Base-by-base conservation (phyloP, 2,797 vertebrate genomes). In the Petrocephalus sullivani region DNA sequence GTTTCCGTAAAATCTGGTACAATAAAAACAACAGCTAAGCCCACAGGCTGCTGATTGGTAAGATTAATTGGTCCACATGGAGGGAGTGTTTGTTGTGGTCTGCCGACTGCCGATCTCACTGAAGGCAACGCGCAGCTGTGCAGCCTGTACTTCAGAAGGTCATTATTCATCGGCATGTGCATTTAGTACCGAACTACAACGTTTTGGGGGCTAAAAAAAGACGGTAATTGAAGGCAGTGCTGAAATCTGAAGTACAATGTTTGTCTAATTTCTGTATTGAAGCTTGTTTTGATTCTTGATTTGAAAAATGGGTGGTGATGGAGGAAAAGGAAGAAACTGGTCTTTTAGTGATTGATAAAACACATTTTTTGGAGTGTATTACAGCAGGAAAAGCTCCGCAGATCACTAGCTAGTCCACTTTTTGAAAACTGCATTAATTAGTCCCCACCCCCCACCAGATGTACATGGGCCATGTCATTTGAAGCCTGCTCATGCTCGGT, bases 11-110 rank as follows among this genome's bases (percentile, higher is more conserved):
- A 95, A 94, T 92, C 92, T 92, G 91, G 90, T 89, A 88, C 91
- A 94, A 93, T 91, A 92, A 94, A 96, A 95, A 95, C 93, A 94
- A 94, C 94, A 95, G 92, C 94, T 85, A 96, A 95, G 94, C 93
- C 93, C 91, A 67, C 92, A 91, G 93, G 93, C 93, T 89, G 92
- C 90, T 93, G 95, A 95, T 95, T 95, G 94, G 94, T 91, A 95
- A 96, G 95, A 96, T 96, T 95, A 96, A 96, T 96, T 96, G 93
- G 94, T 93, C 94, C 94, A 91, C 89, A 92, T 90, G 85, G 90
- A 90, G 89, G 46, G 87, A 91, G 90, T 93, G 93, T 94, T 95
- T 95, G 93, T 95, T 92, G 92, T 87, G 86, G 90, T 89, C 88
- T 92, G 90, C 89, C 88, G 56, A 51, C 88, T 82, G 51, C 87